phyloP scores from a whole-genome alignment of 1,140 invertebrate species.

The Drosophila mojavensis region DNA sequence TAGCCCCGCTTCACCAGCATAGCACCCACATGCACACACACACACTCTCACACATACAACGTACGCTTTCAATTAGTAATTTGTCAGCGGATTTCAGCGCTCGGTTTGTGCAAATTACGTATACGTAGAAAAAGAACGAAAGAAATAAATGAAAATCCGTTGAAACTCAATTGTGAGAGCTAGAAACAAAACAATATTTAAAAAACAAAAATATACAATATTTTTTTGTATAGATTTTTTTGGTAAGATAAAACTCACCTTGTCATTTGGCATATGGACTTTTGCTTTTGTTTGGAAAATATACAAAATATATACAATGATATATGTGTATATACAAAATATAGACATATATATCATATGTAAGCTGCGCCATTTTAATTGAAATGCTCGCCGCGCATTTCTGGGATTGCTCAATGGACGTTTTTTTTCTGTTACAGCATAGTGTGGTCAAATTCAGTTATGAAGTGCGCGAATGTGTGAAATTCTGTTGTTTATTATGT shows the following conservation, averaged over 20 bases:
- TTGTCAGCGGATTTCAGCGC: slow-evolving; percentile 65
- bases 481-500: background rate
- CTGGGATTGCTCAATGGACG: background rate
- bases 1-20: slow-evolving; percentile 35
- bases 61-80: slow-evolving; percentile 77
- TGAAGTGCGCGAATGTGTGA: slow-evolving; percentile 16
- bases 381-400: slow-evolving; percentile 17
- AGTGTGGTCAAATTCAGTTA: slow-evolving; percentile 16
- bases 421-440: background rate
- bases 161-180: slow-evolving; percentile 68
- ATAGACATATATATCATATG: no score
- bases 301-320: background rate
- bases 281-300: slow-evolving; percentile 10
- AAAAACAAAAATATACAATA: slow-evolving; percentile 4
- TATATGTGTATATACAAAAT: background rate
- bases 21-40: slow-evolving; percentile 40
- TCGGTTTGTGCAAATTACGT: slow-evolving; percentile 62
- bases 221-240: slow-evolving; percentile 17
- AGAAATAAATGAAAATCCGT: slow-evolving; percentile 51
- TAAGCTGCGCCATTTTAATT: slow-evolving; percentile 34
- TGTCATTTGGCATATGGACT: slow-evolving; percentile 40
- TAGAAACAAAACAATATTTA: slow-evolving; percentile 30
- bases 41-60: slow-evolving; percentile 39
- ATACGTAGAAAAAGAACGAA: slow-evolving; percentile 24
- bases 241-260: slow-evolving; percentile 43